Conservation (phyloP, 2,113 vertebrate genomes). For the Esox niger region DNA sequence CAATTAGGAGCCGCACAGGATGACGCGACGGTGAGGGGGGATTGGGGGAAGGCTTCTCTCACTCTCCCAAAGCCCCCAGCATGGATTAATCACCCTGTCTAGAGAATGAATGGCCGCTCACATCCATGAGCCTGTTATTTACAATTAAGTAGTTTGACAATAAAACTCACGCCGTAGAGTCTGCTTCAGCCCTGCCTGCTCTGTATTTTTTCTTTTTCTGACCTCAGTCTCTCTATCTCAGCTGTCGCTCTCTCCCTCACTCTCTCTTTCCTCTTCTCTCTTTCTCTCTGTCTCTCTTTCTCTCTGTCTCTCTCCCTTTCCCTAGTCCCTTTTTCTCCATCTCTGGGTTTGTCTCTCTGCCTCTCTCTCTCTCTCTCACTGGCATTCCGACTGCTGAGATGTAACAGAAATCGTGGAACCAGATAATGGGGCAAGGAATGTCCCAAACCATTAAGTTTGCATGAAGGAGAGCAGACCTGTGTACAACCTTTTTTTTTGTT, state of each 20-base stretch:
- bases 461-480: slow-evolving; percentile 49
- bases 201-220: not conserved
- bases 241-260: not conserved
- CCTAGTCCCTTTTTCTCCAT: too few species aligned
- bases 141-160: slow-evolving; percentile 69
- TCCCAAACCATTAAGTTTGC: slow-evolving; percentile 50
- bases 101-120: slow-evolving; percentile 68
- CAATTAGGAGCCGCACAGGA: slow-evolving; percentile 64
- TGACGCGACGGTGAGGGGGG: slow-evolving; percentile 45
- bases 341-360: not conserved
- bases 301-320: not conserved
- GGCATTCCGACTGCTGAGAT: slow-evolving; percentile 22
- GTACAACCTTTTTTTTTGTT: slow-evolving; percentile 26
- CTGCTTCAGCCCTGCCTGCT: slow-evolving; percentile 42
- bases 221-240: not conserved
- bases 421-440: slow-evolving; percentile 57
- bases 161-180: slow-evolving; percentile 68
- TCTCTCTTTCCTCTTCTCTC: not conserved
- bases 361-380: not conserved
- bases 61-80: slow-evolving; percentile 41
- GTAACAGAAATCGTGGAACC: slow-evolving; percentile 42
- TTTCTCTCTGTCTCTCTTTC: not conserved
- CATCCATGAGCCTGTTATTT: slow-evolving; percentile 63
- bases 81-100: slow-evolving; percentile 74
- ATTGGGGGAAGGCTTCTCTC: slow-evolving; percentile 38